Conservation (phyloP, 2,113 vertebrate species). For the Brachypteracias leptosomus region DNA sequence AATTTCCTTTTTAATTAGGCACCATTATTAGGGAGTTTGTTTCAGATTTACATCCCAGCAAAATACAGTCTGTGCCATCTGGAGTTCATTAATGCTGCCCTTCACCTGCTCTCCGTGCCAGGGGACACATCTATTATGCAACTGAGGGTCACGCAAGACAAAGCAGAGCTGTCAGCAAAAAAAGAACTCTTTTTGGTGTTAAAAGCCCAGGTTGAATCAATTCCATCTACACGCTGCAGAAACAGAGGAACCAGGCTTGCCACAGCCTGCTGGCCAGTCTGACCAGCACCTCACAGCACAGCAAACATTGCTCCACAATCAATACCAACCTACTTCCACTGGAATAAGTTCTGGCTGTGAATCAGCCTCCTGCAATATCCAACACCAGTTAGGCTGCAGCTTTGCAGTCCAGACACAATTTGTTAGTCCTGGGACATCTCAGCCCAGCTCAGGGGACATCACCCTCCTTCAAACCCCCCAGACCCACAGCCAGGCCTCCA, state of each 20-base stretch:
- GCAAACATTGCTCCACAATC: not conserved
- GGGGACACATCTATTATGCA: not conserved
- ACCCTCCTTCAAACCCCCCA: rapidly evolving
- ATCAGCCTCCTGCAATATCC: not conserved
- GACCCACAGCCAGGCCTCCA: not conserved
- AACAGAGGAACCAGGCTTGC: not conserved
- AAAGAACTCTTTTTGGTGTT: not conserved
- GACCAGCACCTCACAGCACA: not conserved
- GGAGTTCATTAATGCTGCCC: not conserved
- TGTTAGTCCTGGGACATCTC: not conserved
- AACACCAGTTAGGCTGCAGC: not conserved
- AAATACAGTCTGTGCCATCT: not conserved
- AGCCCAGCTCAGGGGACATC: not conserved
- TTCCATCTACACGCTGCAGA: not conserved
- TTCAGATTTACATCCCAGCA: not conserved
- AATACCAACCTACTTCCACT: not conserved
- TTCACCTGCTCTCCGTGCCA: not conserved
- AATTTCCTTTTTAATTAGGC: not conserved
- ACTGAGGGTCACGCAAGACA: not conserved
- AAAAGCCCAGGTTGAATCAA: not conserved
- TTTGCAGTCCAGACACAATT: not conserved
- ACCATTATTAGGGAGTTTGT: not conserved
- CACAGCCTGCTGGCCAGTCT: not conserved
- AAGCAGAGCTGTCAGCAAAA: not conserved
- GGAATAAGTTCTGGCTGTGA: not conserved